phyloP scores from a whole-genome alignment of 2,797 vertebrate genomes.

The Sparidentex hasta region DNA sequence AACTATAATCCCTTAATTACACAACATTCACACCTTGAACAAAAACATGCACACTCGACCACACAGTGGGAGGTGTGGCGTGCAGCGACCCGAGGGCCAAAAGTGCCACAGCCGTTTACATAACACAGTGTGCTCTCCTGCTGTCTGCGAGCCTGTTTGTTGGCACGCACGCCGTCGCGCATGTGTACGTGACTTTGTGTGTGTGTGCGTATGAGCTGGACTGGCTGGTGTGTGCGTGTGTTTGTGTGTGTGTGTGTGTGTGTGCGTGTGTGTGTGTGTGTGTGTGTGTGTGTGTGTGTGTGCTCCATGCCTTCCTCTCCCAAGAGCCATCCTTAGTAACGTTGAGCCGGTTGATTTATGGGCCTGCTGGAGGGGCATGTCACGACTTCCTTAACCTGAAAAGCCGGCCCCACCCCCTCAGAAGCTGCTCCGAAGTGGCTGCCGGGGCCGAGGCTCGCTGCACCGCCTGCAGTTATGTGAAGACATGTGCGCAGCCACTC shows the following conservation, averaged over 20 bases:
- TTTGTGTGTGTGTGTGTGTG: too few relatives aligned
- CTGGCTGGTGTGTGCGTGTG: neutral
- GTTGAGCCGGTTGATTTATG: constrained; percentile 77
- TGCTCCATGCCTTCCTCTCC: constrained; percentile 50
- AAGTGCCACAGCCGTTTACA: constrained; percentile 62
- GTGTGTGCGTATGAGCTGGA: constrained; percentile 18
- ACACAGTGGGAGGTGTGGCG: constrained; percentile 65
- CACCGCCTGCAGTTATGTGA: constrained; percentile 68
- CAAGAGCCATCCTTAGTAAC: constrained; percentile 60
- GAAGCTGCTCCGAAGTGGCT: constrained; percentile 45
- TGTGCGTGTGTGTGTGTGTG: constrained; percentile 24
- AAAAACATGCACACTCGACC: constrained; percentile 39
- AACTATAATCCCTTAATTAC: constrained; percentile 47
- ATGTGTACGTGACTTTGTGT: constrained; percentile 9
- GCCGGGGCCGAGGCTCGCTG: constrained; percentile 28
- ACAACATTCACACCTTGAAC: constrained; percentile 55
- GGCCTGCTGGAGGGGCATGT: constrained; percentile 78
- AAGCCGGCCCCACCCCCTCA: constrained; percentile 51
- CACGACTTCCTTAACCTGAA: constrained; percentile 82
- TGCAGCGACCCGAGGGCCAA: constrained; percentile 53
- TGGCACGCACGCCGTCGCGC: neutral
- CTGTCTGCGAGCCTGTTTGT: constrained; percentile 26
- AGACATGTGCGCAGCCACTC: constrained; percentile 49
- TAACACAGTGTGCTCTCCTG: constrained; percentile 44
- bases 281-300: constrained; percentile 23